Evolutionary conservation across 2,888 invertebrate genomes (phyloP).

Genomic region (Xylota sylvarum): DNA sequence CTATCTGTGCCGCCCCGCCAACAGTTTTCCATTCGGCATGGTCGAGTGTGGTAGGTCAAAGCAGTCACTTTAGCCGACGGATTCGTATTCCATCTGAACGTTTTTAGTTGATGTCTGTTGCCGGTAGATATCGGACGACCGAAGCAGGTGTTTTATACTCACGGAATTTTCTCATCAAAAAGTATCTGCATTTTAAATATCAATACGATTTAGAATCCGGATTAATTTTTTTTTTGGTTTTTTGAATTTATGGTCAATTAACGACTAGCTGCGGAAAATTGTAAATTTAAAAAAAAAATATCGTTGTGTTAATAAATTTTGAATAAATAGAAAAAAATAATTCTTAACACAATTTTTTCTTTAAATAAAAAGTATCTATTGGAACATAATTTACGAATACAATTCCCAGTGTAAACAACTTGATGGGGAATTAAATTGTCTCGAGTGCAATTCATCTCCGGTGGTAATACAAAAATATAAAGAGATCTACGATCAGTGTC

Average conservation of each 20-base stretch:
- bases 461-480: conserved; percentile 13
- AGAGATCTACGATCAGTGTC: conserved; percentile 47
- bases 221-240: no score
- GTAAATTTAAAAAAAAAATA: conserved; percentile 5
- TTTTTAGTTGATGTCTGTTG: conserved; percentile 72
- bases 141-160: conserved; percentile 42
- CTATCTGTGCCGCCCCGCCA: conserved; percentile 12
- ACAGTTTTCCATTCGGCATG: conserved; percentile 42
- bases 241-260: conserved; percentile 26
- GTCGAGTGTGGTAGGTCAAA: conserved; percentile 67
- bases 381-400: conserved; percentile 1
- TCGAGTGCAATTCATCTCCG: conserved; percentile 20
- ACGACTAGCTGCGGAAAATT: conserved; percentile 2
- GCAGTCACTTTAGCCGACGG: conserved; percentile 58
- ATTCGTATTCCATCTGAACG: conserved; percentile 43
- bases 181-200: background rate
- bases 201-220: conserved; percentile 10
- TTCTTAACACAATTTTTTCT: background rate
- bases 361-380: conserved; percentile 2
- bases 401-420: conserved; percentile 37
- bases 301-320: conserved; percentile 19
- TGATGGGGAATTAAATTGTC: conserved; percentile 27
- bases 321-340: no score
- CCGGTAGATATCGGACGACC: conserved; percentile 68
- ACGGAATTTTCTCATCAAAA: conserved; percentile 13